These are phyloP conservation scores for Phenacoccus solenopsis DNA, from an alignment of 1,140 invertebrate species.

Conservation along the genomic window DNA sequence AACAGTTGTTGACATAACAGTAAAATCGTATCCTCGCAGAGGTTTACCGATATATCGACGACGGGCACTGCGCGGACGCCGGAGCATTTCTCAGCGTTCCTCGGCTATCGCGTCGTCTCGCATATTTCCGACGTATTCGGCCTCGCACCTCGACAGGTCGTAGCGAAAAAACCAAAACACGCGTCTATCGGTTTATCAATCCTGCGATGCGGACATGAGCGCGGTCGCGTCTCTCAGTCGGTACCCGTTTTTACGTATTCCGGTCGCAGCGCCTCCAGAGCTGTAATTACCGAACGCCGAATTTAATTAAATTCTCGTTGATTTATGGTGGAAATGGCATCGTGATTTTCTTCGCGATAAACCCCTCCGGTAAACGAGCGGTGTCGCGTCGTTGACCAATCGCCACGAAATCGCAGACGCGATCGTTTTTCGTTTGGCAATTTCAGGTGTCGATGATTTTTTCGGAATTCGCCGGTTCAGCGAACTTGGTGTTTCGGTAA, in stretches of 20 bases:
- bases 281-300: background rate
- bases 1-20: constrained; percentile 17
- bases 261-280: background rate
- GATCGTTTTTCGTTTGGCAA: background rate
- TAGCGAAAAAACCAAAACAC: too few species aligned
- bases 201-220: background rate
- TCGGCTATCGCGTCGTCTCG: too few species aligned
- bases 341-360: too few species aligned
- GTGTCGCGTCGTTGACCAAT: background rate
- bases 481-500: too few species aligned
- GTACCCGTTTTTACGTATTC: too few species aligned
- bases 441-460: background rate
- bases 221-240: background rate
- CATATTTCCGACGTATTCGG: too few species aligned
- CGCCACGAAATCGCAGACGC: background rate
- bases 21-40: constrained; percentile 5
- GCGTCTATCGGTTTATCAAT: too few species aligned
- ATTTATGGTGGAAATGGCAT: background rate
- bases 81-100: too few species aligned
- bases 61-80: too few species aligned
- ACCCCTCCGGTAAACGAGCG: too few species aligned
- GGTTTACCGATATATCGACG: background rate
- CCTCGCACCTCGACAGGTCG: too few species aligned
- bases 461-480: background rate
- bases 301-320: background rate